Evolutionary conservation across 2,113 vertebrate species (phyloP).

Genomic region (Rana temporaria): DNA sequence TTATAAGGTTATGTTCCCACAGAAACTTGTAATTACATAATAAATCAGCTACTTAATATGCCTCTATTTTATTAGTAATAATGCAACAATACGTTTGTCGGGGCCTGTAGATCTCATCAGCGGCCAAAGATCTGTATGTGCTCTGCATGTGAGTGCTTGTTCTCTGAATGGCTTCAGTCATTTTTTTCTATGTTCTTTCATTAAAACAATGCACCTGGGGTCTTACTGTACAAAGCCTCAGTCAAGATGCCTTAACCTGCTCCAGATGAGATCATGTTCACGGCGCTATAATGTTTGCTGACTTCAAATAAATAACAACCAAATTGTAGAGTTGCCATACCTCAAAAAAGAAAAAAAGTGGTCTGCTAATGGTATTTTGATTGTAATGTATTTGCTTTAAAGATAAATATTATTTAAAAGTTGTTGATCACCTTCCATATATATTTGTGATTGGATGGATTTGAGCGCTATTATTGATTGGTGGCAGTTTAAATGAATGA

Average conservation of each 20-base stretch:
- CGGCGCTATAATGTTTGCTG: not conserved
- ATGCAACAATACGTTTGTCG: conserved; percentile 10
- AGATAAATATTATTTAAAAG: too few species aligned
- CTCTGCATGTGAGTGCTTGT: conserved; percentile 23
- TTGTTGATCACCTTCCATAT: too few species aligned
- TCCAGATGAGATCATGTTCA: not conserved
- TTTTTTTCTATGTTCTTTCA: not conserved
- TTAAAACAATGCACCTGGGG: not conserved
- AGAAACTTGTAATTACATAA: too few species aligned
- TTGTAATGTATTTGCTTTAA: too few species aligned
- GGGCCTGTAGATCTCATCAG: conserved; percentile 3
- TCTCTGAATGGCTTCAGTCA: conserved; percentile 27
- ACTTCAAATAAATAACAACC: too few species aligned
- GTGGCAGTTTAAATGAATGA: too few species aligned
- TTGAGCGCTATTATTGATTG: too few species aligned
- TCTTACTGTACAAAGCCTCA: not conserved
- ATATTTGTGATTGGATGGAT: too few species aligned
- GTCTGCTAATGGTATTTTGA: too few species aligned
- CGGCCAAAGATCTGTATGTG: conserved; percentile 14
- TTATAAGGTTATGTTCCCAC: too few species aligned
- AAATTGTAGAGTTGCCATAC: too few species aligned
- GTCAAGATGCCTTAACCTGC: not conserved
- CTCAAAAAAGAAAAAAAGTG: too few species aligned
- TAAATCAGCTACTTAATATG: not conserved
- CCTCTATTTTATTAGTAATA: not conserved